Conservation (phyloP, 2,797 vertebrate genomes). For the Acanthurus leucopareius region DNA sequence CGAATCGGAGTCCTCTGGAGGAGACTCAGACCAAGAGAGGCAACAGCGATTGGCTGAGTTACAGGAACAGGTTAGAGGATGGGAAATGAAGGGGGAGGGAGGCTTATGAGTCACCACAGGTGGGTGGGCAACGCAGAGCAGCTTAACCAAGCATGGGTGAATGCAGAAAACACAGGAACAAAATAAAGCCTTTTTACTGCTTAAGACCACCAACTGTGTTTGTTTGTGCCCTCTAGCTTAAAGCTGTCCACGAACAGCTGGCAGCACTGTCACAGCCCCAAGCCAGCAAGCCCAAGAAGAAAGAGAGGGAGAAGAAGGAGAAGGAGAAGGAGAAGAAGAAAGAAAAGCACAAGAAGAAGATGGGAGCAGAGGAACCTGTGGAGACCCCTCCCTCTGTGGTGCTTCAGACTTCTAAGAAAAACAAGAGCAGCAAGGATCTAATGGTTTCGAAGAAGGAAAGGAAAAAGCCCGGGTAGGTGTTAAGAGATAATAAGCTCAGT, state of each 20-base stretch:
- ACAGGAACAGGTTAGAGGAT: slow-evolving; percentile 91
- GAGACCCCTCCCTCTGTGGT: slow-evolving; percentile 86
- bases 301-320: slow-evolving; percentile 90
- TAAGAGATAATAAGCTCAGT: neutral
- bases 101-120: slow-evolving; percentile 63
- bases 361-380: slow-evolving; percentile 80
- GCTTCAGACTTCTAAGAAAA: slow-evolving; percentile 84
- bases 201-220: slow-evolving; percentile 20
- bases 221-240: slow-evolving; percentile 82
- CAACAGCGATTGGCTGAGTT: slow-evolving; percentile 93
- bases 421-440: slow-evolving; percentile 75
- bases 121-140: slow-evolving; percentile 65
- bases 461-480: slow-evolving; percentile 87
- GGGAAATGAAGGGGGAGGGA: slow-evolving; percentile 69
- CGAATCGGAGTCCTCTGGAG: slow-evolving; percentile 91
- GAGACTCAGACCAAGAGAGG: slow-evolving; percentile 91
- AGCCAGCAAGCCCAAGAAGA: slow-evolving; percentile 94
- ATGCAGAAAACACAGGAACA: slow-evolving; percentile 37
- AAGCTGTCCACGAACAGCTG: slow-evolving; percentile 95
- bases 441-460: slow-evolving; percentile 84
- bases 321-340: slow-evolving; percentile 89
- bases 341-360: slow-evolving; percentile 94
- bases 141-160: slow-evolving; percentile 48
- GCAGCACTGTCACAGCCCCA: slow-evolving; percentile 94
- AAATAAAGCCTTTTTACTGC: slow-evolving; percentile 3